Base-by-base conservation (phyloP, 2,888 invertebrate species). In the Unio delphinus region DNA sequence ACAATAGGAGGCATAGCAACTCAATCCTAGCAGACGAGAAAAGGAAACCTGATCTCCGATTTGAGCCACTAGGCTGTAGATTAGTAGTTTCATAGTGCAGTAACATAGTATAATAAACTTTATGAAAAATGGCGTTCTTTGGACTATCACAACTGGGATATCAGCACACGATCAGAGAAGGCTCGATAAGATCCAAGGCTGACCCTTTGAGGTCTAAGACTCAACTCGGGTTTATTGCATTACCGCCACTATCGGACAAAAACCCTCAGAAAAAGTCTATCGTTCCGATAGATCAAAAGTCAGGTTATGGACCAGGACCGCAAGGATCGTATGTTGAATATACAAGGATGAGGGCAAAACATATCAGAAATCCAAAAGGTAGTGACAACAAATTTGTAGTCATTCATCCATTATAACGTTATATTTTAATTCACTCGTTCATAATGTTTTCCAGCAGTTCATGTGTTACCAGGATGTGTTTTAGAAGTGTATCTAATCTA, bases 61-160 rank as follows among this genome's bases (percentile, higher is more conserved):
- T 45, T 45, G 11, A 15, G 15, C 45, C 45, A 11, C 45, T 45
- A 11, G 45, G 45, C 45, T 45, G 45, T 45, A 45, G 45, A 15
- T 45, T 45, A 45, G 45, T 45, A 15, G 15, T 45, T 45, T 45
- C 3, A 45, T 45, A 45, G 45, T 45, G 3, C 45, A 45, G 15
- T 45, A 11, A 45, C 45, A 11, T 15, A 45, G 45, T 45, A 11
- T 2, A 45, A 45, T 15, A 45, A 45, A 15, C 45, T 45, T 45
- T 11, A 45, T 45, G 45, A 45, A 74, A 20, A 60, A 90, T 90
- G 90, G 81, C 90, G 54, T 89, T 89, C 70, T 89, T 89, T 72
- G 88, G 88, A 45, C 63, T 89, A 2, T 86, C 88, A 7, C 87
- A 87, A 54, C 71, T 89, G 5, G 90, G 90, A 0, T 89, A 89